Percentiles rank a stretch among this genome's conserved stretches.
phyloP scores from a whole-genome alignment of 2,797 vertebrate genomes.

The Rhadinocentrus ornatus region DNA sequence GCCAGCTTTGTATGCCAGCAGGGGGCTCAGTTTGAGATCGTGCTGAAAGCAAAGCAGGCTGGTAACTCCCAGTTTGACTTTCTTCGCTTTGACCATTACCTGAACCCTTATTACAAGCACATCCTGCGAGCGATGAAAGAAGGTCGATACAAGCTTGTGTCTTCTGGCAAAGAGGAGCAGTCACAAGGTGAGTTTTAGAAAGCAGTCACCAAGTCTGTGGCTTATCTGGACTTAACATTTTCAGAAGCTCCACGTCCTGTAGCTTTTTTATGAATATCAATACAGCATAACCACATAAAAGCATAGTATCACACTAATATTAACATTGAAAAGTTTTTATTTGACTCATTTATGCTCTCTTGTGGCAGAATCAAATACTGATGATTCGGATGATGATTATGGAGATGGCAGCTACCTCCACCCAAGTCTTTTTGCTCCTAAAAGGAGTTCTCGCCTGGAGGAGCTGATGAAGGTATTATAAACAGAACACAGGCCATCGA shows the following conservation, averaged over 20 bases:
- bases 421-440: conserved; percentile 95
- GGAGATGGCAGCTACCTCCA: conserved; percentile 93
- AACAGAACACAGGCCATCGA: neutral
- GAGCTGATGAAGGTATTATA: conserved; percentile 91
- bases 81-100: conserved; percentile 96
- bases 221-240: conserved; percentile 5
- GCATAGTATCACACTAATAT: neutral
- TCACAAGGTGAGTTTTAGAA: conserved; percentile 81
- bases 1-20: conserved; percentile 97
- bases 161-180: conserved; percentile 81
- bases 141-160: conserved; percentile 86
- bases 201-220: neutral
- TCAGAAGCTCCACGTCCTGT: neutral
- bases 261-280: conserved; percentile 8
- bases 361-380: conserved; percentile 76
- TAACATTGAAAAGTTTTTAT: conserved; percentile 4
- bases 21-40: conserved; percentile 97
- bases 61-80: conserved; percentile 99
- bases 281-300: neutral
- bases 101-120: conserved; percentile 99
- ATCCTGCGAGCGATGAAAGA: conserved; percentile 97
- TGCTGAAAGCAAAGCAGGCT: conserved; percentile 97
- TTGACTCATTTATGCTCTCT: neutral
- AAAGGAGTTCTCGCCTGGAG: conserved; percentile 91
- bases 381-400: conserved; percentile 84